Evolutionary conservation across 1,140 invertebrate species (phyloP).

Genomic region (Steinernema feltiae): DNA sequence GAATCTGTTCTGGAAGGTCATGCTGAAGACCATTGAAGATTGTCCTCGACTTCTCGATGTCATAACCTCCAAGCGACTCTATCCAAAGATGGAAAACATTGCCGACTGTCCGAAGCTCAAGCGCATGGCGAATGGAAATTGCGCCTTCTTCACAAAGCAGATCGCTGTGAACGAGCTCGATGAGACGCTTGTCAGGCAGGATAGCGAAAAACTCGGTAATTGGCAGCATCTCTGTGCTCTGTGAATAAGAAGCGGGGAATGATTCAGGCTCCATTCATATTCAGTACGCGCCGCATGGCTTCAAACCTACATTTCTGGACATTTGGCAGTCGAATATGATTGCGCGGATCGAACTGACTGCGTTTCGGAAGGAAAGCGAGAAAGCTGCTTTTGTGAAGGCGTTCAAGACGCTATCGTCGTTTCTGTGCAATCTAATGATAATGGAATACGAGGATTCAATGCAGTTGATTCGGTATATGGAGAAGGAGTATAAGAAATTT

Average conservation of each 20-base stretch:
- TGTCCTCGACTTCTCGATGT: background rate
- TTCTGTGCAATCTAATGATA: background rate
- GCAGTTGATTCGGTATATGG: background rate
- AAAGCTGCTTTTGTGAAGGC: background rate
- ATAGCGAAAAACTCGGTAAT: background rate
- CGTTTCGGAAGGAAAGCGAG: background rate
- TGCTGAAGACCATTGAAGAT: background rate
- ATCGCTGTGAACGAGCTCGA: background rate
- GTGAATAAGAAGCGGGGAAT: background rate
- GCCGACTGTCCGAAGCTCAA: background rate
- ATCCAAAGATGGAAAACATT: background rate
- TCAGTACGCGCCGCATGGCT: conserved; percentile 14
- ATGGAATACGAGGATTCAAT: conserved; percentile 14
- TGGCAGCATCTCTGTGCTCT: background rate
- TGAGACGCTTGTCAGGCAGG: background rate
- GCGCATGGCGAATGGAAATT: background rate
- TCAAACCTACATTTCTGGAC: conserved; percentile 16
- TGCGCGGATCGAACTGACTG: background rate
- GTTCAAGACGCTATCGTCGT: background rate
- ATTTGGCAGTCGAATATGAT: conserved; percentile 15
- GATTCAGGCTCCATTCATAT: conserved; percentile 3
- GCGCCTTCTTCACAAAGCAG: background rate
- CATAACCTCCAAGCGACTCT: background rate
- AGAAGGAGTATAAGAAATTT: background rate
- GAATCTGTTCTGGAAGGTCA: background rate